phyloP scores from a whole-genome alignment of 2,113 vertebrate genomes.

The Desmodus rotundus region DNA sequence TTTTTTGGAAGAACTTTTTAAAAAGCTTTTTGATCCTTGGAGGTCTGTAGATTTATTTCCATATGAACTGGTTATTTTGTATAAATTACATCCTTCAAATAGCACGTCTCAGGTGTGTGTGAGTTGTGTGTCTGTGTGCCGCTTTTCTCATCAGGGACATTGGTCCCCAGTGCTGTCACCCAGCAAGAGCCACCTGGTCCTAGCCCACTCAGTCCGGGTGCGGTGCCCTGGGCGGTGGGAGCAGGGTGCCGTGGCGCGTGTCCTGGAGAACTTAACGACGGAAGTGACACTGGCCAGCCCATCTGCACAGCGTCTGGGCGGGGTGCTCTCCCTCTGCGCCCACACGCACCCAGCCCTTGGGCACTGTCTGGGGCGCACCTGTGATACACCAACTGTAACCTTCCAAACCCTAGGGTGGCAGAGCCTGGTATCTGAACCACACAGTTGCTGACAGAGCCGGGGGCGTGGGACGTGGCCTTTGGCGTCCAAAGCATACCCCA shows the following conservation, averaged over 20 bases:
- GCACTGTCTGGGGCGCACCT: no score
- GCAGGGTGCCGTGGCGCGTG: rapidly evolving
- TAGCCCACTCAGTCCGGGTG: background rate
- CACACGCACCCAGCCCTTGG: background rate
- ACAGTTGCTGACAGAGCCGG: background rate
- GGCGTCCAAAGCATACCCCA: no score
- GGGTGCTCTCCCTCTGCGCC: background rate
- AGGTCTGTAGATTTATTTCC: conserved; percentile 90
- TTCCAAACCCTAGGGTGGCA: background rate
- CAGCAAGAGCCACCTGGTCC: background rate
- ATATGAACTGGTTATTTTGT: conserved; percentile 89
- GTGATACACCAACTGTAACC: background rate
- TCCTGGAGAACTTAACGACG: background rate
- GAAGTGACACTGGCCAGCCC: no score
- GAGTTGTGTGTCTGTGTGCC: conserved; percentile 74
- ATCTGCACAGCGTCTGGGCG: no score
- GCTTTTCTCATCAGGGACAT: background rate
- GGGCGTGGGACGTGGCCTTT: rapidly evolving
- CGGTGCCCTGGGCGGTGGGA: rapidly evolving
- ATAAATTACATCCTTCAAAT: conserved; percentile 88
- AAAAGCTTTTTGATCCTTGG: conserved; percentile 82
- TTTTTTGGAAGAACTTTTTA: conserved; percentile 83
- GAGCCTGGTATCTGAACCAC: background rate
- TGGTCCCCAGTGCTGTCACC: rapidly evolving
- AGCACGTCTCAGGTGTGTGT: conserved; percentile 72